Conservation (phyloP, 2,797 vertebrate species). For the Rhinatrema bivittatum region DNA sequence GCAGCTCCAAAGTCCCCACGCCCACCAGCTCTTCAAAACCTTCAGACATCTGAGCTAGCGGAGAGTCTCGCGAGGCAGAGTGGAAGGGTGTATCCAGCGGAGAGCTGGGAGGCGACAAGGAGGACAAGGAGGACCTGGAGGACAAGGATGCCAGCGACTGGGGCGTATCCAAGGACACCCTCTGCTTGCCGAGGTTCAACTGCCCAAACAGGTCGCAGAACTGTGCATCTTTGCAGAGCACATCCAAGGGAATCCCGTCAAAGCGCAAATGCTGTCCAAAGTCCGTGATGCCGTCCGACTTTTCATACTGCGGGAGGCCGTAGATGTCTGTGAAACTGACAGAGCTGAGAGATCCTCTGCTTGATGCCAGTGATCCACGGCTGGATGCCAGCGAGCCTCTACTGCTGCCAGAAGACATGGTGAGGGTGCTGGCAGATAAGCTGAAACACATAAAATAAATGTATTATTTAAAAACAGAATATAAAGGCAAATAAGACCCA, state of each 20-base stretch:
- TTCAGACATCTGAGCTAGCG: conserved; percentile 81
- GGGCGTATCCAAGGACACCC: conserved; percentile 82
- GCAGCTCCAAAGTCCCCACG: conserved; percentile 73
- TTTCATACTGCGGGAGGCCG: conserved; percentile 86
- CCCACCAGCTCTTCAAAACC: conserved; percentile 84
- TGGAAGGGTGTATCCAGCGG: conserved; percentile 91
- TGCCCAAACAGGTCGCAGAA: conserved; percentile 52
- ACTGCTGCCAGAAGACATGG: conserved; percentile 92
- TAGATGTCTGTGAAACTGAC: conserved; percentile 97
- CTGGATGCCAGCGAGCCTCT: conserved; percentile 91
- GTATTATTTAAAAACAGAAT: no score
- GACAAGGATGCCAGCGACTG: conserved; percentile 92
- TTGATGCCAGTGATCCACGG: conserved; percentile 85
- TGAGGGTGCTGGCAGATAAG: conserved; percentile 89
- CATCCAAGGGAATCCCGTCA: conserved; percentile 69
- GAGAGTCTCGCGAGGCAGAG: conserved; percentile 79
- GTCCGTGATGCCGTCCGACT: conserved; percentile 62
- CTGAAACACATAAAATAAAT: conserved; percentile 46
- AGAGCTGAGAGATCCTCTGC: conserved; percentile 91
- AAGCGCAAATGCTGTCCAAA: conserved; percentile 78
- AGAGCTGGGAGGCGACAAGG: conserved; percentile 89
- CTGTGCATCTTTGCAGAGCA: conserved; percentile 56
- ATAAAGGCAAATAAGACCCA: no score
- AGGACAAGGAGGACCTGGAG: conserved; percentile 91
- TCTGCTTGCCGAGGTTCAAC: conserved; percentile 58